Evolutionary conservation across 2,113 vertebrate genomes (phyloP).

Genomic region (Struthidea cinerea): DNA sequence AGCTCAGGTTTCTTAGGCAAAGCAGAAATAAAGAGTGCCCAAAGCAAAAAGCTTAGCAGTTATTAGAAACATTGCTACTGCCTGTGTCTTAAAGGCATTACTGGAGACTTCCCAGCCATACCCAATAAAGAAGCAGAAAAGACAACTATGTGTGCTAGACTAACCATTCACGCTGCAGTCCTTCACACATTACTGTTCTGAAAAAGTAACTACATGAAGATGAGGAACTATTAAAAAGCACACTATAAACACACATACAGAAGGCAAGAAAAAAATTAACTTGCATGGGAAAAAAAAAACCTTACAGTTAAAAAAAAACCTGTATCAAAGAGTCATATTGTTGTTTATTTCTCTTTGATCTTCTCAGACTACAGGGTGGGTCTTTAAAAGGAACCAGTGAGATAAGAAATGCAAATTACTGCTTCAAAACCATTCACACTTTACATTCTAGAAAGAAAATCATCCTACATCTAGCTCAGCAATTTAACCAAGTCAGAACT

Average conservation of each 20-base stretch:
- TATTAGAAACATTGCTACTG: not conserved
- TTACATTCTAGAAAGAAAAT: not conserved
- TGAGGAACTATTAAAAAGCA: not conserved
- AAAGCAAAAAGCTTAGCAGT: not conserved
- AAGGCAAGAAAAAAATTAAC: not conserved
- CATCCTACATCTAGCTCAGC: not conserved
- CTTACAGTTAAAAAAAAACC: not conserved
- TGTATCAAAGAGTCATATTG: not conserved
- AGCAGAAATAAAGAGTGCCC: not conserved
- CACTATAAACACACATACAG: not conserved
- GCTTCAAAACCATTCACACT: not conserved
- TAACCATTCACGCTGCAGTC: not conserved
- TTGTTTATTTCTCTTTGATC: not conserved
- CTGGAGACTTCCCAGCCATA: not conserved
- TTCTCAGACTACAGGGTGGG: not conserved
- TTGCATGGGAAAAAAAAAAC: not conserved
- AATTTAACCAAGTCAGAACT: not conserved
- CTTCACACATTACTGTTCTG: not conserved
- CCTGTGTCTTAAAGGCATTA: not conserved
- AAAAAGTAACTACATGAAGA: not conserved
- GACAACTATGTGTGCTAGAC: not conserved
- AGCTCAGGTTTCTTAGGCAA: not conserved
- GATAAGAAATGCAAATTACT: not conserved
- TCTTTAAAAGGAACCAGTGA: not conserved
- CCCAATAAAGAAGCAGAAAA: not conserved